Percentiles rank a stretch among this genome's conserved stretches.
Conservation (phyloP, 2,888 invertebrate species). For the Petrolisthes manimaculis region DNA sequence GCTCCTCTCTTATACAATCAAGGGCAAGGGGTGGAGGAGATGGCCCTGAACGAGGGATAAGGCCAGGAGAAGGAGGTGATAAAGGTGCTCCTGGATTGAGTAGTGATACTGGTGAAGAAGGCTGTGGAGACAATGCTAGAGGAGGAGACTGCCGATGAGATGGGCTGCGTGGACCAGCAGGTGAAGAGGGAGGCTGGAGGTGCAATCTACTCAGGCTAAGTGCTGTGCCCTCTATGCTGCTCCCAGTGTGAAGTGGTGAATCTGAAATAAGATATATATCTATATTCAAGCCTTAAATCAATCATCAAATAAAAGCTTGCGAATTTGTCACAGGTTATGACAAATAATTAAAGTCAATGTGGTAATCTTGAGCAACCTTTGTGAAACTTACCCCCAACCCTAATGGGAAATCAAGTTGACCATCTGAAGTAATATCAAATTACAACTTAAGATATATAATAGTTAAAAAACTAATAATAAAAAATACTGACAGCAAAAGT, state of each 20-base stretch:
- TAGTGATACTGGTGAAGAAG: conserved; percentile 49
- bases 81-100: conserved; percentile 53
- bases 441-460: background rate
- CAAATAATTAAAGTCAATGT: too few relatives aligned
- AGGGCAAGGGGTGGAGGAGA: conserved; percentile 58
- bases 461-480: background rate
- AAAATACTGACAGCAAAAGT: background rate
- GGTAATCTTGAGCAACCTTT: too few relatives aligned
- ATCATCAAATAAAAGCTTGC: too few relatives aligned
- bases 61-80: conserved; percentile 52
- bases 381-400: too few relatives aligned
- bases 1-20: conserved; percentile 62
- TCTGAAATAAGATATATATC: conserved; percentile 36
- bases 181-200: conserved; percentile 59
- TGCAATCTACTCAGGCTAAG: conserved; percentile 61
- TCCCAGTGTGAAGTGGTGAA: conserved; percentile 60
- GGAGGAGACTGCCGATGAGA: conserved; percentile 55
- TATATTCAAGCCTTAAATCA: background rate
- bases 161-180: conserved; percentile 46
- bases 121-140: conserved; percentile 48
- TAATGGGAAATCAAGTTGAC: too few relatives aligned
- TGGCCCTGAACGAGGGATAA: conserved; percentile 50
- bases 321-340: too few relatives aligned
- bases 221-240: conserved; percentile 65
- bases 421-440: too few relatives aligned